phyloP scores from a whole-genome alignment of 1,140 invertebrate genomes.

The Eriocheir sinensis region DNA sequence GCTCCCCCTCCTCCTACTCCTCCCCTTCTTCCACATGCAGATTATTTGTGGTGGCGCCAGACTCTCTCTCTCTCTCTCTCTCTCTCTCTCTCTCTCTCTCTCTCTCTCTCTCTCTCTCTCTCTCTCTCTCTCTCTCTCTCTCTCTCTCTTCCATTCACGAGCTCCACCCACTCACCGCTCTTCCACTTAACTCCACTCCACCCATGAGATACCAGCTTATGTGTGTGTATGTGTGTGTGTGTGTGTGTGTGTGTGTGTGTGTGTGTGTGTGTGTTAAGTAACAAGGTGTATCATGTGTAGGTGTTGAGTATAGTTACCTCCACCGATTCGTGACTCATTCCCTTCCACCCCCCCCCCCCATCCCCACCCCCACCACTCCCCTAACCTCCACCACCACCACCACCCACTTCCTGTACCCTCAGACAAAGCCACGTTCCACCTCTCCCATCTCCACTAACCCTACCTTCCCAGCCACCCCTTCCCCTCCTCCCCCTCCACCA shows the following conservation, averaged over 20 bases:
- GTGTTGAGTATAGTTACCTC: not conserved
- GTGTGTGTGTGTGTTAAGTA: not conserved
- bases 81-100: not conserved
- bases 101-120: not conserved
- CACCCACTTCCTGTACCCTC: too few relatives aligned
- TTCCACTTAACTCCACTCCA: conserved; percentile 1
- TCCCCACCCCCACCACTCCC: too few relatives aligned
- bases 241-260: conserved; percentile 4
- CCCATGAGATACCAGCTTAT: not conserved
- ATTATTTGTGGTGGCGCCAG: not conserved
- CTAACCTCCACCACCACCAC: too few relatives aligned
- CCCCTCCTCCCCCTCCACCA: too few relatives aligned
- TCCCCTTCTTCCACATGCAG: not conserved
- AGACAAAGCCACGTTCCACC: too few relatives aligned
- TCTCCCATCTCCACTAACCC: too few relatives aligned
- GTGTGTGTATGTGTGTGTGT: not conserved
- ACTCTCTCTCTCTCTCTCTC: not conserved
- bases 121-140: not conserved
- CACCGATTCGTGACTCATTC: not conserved
- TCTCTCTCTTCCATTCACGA: not conserved
- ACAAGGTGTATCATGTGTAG: not conserved
- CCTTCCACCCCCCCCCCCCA: not conserved
- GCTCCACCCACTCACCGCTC: not conserved
- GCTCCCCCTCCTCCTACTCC: not conserved
- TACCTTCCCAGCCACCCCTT: too few relatives aligned